Percentiles rank a stretch among this genome's conserved stretches.
These are phyloP conservation scores for Chionis minor DNA, from an alignment of 2,113 vertebrate species.

Conservation along the genomic window DNA sequence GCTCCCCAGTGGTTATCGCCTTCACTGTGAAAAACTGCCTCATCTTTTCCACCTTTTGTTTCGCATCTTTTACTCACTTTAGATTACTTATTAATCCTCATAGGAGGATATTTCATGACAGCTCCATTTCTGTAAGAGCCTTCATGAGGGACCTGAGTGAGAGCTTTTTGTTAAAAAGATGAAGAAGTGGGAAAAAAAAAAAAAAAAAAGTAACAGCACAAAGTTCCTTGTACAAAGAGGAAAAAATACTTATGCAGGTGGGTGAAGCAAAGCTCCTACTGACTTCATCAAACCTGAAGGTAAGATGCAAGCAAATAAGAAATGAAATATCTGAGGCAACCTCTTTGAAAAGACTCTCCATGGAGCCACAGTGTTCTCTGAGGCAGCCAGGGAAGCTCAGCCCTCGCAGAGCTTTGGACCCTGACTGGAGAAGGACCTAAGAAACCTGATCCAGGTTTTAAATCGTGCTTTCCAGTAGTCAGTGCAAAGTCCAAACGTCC, in stretches of 20 bases:
- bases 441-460: background rate
- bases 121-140: background rate
- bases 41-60: background rate
- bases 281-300: background rate
- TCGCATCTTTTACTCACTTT: background rate
- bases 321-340: background rate
- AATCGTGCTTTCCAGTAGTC: background rate
- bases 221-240: background rate
- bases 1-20: background rate
- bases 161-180: background rate
- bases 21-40: slow-evolving; percentile 2
- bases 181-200: background rate
- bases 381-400: background rate
- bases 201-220: background rate
- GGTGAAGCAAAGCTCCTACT: background rate
- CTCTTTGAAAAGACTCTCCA: background rate
- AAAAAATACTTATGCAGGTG: background rate
- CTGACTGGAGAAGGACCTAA: background rate
- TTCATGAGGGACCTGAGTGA: background rate
- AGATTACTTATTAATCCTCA: slow-evolving; percentile 1
- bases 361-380: background rate
- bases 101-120: background rate
- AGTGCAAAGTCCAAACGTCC: background rate
- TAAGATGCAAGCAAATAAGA: background rate
- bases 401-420: background rate